Base-by-base conservation (phyloP, 2,888 invertebrate genomes). In the Drosophila neotestacea region DNA sequence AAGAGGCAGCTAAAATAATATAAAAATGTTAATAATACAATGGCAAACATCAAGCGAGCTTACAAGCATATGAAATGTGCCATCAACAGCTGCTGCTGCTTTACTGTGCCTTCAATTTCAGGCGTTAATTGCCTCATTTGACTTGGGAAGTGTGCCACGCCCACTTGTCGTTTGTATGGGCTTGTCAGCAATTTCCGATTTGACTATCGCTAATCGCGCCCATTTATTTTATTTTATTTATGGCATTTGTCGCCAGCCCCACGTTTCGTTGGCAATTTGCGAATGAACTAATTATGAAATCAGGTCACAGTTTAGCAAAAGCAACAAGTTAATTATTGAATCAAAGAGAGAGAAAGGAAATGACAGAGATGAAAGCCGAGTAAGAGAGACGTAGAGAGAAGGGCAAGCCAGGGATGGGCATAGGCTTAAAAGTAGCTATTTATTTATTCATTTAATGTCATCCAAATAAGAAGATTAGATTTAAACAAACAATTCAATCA, bases 191-290 rank as follows among this genome's bases (percentile, higher is more conserved):
- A 70, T 77, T 65, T 81, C 74, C 74, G 66, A 67, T 73, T 62
- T 46, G 68, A 63, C 79, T 69, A 64, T 68, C 69, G 54, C 68
- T 74, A 77, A 78, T 84, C 80, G 67, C 58, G 22, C 58, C 51
- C 73, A 77, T 71, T 81, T 79, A 73, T 74, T 59, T 68, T 67
- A 84, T 86, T 83, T 69, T 69, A 84, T 86, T 85, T 78, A 83
- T 86, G 66, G 78, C 66, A 52, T 61, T 73, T 76, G 63, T 55
- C 77, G 70, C 61, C 59, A 34, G 22, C 58, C 41, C 64, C 39
- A 54, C 59, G 74, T 69, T 66, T 71, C 68, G 67, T 62, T 62
- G 61, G 38, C 75, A 84, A 81, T 86, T 84, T 72, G 68, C 55
- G 61, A 64, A 61, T 70, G 75, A 82, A 83, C 79, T 80, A 72